Percentiles rank a stretch among this genome's conserved stretches.
These are phyloP conservation scores for Nymphicus hollandicus DNA, from an alignment of 2,113 vertebrate genomes.

Conservation along the genomic window DNA sequence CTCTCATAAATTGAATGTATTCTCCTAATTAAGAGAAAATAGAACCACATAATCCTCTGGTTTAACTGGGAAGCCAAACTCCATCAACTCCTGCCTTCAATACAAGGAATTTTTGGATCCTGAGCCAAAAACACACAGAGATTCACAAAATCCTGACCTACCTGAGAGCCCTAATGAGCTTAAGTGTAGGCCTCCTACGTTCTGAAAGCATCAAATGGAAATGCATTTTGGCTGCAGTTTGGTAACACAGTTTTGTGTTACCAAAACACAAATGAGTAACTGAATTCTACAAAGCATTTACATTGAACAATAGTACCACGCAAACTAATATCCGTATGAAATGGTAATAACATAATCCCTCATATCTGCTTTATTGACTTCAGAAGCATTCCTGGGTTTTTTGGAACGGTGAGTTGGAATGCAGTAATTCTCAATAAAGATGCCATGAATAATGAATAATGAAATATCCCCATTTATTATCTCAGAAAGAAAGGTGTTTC, in stretches of 20 bases:
- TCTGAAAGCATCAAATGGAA: not conserved
- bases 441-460: not conserved
- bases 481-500: not conserved
- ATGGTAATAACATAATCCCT: not conserved
- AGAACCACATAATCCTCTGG: not conserved
- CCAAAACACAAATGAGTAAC: not conserved
- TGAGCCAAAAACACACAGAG: not conserved
- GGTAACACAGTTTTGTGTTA: not conserved
- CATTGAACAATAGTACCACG: not conserved
- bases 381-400: not conserved
- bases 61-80: slow-evolving; percentile 7
- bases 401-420: not conserved
- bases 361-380: not conserved
- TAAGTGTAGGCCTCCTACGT: not conserved
- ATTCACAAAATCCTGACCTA: slow-evolving; percentile 16
- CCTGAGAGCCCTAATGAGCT: not conserved
- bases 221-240: not conserved
- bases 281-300: not conserved
- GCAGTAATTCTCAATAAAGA: not conserved
- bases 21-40: not conserved
- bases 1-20: not conserved
- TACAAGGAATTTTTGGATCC: not conserved
- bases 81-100: not conserved
- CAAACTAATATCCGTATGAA: not conserved
- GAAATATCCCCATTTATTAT: not conserved